Base-by-base conservation (phyloP, 2,113 vertebrate species). In the Cacatua alba region DNA sequence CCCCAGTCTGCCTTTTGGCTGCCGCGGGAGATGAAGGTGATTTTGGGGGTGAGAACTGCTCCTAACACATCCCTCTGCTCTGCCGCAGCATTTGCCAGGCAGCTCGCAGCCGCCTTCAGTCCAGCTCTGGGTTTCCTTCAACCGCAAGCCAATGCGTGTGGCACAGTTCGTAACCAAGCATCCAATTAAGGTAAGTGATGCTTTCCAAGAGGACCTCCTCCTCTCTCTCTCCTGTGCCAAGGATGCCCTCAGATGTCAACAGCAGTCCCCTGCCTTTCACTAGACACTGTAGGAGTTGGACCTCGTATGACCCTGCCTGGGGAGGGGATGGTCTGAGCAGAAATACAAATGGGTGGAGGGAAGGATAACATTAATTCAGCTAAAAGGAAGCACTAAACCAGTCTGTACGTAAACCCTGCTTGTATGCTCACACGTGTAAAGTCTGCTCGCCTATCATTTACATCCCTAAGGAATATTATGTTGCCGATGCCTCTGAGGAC, bases 61-160 rank as follows among this genome's bases (percentile, higher is more conserved):
- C 46, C 80, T 94, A 11, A 91, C 5, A 0, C 48, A 77, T 77
- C 57, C 82, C 49, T 68, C 80, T 90, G 74, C 92, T 90, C 82
- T 91, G 49, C 89, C 2, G 9, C 97, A 99, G 99, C 98, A 77
- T 85, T 96, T 98, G 77, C 71, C 96, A 7, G 99, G 98, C 70
- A 98, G 98, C 80, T 98, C 97, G 1, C 98, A 98, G 43, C 97
- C 98, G 0, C 95, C 98, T 7, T 99, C 99, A 1, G 98, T 99
- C 67, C 99, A 99, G 98, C 99, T 99, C 90, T 99, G 99, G 99
- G 99, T 99, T 55, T 99, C 99, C 83, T 99, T 99, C 97, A 98
- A 99, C 98, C 99, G 99, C 77, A 99, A 99, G 96, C 98, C 99
- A 16, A 99, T 99, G 99, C 98, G 97, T 85, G 98, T 98, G 20